Evolutionary conservation across 1,140 invertebrate genomes (phyloP), one percentile per base, ranked within the genome.

Genomic region (Triops cancriformis): DNA sequence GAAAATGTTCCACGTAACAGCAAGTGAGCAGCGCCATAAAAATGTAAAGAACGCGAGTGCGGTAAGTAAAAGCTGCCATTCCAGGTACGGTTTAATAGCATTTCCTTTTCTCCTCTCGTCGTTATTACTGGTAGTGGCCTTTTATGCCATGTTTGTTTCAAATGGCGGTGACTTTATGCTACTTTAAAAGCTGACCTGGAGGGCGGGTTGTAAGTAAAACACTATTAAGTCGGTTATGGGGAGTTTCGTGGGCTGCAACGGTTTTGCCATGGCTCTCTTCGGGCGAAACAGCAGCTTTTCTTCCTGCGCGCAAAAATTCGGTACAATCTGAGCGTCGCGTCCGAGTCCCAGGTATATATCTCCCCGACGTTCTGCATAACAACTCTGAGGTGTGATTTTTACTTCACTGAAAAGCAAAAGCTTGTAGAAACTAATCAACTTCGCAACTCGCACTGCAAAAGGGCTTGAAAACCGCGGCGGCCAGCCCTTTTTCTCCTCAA

Each of bases 121-220:
- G 51, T 18, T 64, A n/a, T 64, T 9, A 23, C n/a, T 23, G 14
- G 23, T 64, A n/a, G 51, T 64, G 9, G 51, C 51, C 23, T 64
- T 64, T 64, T 64, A 64, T 64, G 51, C 23, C 51, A 64, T 64
- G 51, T 64, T 64, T 64, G 51, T 18, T 64, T n/a, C 51, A 23
- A 23, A 64, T n/a, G 51, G 51, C 51, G 51, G 51, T 64, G n/a
- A n/a, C 51, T 64, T 64, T 64, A 64, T 64, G 51, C 23, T 64
- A 64, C 51, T 23, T 64, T 64, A 64, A 64, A 64, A 64, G 23
- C 18, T 23, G 14, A 64, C 10, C 51, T 64, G 51, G 5, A 37
- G 31, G 7, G 7, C 2, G 31, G 7, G 7, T 4, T 4, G 31
- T 4, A 37, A 64, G 5, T 14, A 64, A 64, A 64, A 23, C 9